Evolutionary conservation across 2,888 invertebrate genomes (phyloP).

Genomic region (Aethes cnicana): DNA sequence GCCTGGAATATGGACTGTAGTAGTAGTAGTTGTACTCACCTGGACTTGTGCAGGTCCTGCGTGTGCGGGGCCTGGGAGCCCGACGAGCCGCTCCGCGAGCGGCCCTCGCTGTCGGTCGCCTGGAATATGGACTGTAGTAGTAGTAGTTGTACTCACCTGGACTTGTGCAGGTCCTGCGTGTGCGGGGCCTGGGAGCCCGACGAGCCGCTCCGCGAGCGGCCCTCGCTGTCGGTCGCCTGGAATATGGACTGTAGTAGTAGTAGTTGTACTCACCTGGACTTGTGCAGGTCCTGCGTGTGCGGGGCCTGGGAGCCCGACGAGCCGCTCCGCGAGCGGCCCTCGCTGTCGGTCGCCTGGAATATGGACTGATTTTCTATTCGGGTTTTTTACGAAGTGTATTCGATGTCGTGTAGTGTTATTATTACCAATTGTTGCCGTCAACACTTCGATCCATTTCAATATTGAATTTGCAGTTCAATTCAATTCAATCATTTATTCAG

Average conservation of each 20-base stretch:
- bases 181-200: constrained; percentile 42
- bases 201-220: constrained; percentile 54
- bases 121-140: neutral
- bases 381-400: too few relatives aligned
- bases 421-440: too few relatives aligned
- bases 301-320: constrained; percentile 44
- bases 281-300: constrained; percentile 55
- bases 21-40: too few relatives aligned
- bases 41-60: too few relatives aligned
- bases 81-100: too few relatives aligned
- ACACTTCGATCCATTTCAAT: too few relatives aligned
- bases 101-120: too few relatives aligned
- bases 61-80: too few relatives aligned
- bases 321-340: constrained; percentile 52
- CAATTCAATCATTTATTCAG: too few relatives aligned
- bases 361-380: too few relatives aligned
- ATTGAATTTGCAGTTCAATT: too few relatives aligned
- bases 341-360: constrained; percentile 47
- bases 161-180: constrained; percentile 59
- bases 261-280: constrained; percentile 64
- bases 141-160: constrained; percentile 59
- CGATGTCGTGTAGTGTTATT: too few relatives aligned
- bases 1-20: constrained; percentile 37
- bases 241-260: neutral
- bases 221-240: constrained; percentile 49